phyloP scores from a whole-genome alignment of 2,888 invertebrate genomes.

The Oxytorus armatus region DNA sequence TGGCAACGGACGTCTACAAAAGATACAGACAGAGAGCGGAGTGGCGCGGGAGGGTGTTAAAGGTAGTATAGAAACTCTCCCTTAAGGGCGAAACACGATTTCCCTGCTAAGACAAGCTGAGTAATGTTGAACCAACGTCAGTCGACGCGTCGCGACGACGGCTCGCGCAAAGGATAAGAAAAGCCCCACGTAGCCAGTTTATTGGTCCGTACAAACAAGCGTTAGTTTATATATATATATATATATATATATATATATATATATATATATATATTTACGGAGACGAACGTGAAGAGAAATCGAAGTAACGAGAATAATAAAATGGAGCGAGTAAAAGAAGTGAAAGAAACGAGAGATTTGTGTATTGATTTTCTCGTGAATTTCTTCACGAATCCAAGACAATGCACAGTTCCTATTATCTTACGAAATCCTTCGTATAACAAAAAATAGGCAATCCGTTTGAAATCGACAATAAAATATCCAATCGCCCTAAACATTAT shows the following conservation, averaged over 20 bases:
- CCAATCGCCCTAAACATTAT: too few species aligned
- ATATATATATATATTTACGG: neutral
- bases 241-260: conserved; percentile 22
- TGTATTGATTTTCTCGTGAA: neutral
- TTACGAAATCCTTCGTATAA: conserved; percentile 6
- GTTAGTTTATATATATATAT: neutral
- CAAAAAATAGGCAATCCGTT: too few species aligned
- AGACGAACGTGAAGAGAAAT: conserved; percentile 51
- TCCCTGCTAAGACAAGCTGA: conserved; percentile 43
- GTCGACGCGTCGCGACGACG: conserved; percentile 23
- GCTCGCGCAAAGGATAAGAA: conserved; percentile 20
- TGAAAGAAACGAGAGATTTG: neutral
- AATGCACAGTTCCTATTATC: conserved; percentile 3
- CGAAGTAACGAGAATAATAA: conserved; percentile 36
- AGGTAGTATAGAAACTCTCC: conserved; percentile 16
- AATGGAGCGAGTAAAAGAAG: neutral
- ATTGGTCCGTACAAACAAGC: conserved; percentile 42
- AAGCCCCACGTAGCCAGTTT: conserved; percentile 37
- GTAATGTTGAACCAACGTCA: conserved; percentile 52
- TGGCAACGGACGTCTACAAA: conserved; percentile 13
- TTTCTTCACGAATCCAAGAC: neutral
- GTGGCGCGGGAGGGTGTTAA: neutral
- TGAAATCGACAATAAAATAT: neutral
- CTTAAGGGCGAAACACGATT: conserved; percentile 48
- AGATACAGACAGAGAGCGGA: neutral